phyloP scores from a whole-genome alignment of 2,888 invertebrate species.

The Orthosia gracilis region DNA sequence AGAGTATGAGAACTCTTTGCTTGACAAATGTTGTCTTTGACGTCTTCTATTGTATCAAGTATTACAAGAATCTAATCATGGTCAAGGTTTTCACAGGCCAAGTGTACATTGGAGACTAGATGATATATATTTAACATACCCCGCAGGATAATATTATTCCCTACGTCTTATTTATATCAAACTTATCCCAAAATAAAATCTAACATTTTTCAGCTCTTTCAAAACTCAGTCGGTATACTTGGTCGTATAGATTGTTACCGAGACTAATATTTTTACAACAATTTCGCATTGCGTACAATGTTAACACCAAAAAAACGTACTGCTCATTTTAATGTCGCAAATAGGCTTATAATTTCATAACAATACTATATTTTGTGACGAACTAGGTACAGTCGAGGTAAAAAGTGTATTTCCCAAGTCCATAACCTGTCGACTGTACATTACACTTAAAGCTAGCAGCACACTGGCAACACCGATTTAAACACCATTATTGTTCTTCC shows the following conservation, averaged over 20 bases:
- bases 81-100: conserved; percentile 13
- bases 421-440: conserved; percentile 34
- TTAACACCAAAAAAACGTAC: conserved; percentile 6
- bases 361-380: conserved; percentile 56
- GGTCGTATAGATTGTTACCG: conserved; percentile 28
- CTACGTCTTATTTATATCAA: conserved; percentile 24
- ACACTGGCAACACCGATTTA: conserved; percentile 41
- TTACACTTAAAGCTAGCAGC: conserved; percentile 58
- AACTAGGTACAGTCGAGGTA: conserved; percentile 23
- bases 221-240: conserved; percentile 28
- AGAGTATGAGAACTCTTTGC: neutral
- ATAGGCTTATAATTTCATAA: conserved; percentile 45
- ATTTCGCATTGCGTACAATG: neutral
- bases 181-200: conserved; percentile 17
- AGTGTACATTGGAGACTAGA: conserved; percentile 46
- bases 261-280: neutral
- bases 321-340: conserved; percentile 12
- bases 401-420: conserved; percentile 17
- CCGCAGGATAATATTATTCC: conserved; percentile 17
- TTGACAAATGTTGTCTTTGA: neutral
- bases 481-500: conserved; percentile 68
- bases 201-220: conserved; percentile 1
- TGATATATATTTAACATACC: conserved; percentile 21
- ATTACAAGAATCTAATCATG: neutral
- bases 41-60: neutral